A percentile compares a stretch with the other conserved stretches of the same genome.
Conservation (phyloP, 2,888 invertebrate species). For the Ecliptopera silaceata region DNA sequence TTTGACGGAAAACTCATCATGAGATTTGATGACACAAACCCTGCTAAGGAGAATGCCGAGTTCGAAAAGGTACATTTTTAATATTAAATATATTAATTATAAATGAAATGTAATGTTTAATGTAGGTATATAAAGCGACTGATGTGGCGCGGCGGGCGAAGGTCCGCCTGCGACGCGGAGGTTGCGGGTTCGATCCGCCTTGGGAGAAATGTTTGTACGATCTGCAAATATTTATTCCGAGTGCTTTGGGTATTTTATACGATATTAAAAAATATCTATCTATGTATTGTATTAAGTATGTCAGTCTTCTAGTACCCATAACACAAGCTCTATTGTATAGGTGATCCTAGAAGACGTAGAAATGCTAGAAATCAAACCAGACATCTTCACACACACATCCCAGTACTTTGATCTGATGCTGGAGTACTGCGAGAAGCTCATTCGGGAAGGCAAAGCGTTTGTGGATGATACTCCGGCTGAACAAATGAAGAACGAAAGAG, state of each 20-base stretch:
- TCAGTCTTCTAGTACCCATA: no score
- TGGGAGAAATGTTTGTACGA: no score
- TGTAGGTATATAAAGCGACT: no score
- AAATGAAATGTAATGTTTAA: no score
- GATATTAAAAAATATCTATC: no score
- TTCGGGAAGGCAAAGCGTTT: conserved; percentile 95
- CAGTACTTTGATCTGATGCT: conserved; percentile 98
- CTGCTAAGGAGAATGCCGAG: conserved; percentile 98
- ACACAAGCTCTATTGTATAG: conserved; percentile 42
- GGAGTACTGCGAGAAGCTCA: conserved; percentile 92
- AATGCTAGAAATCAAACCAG: conserved; percentile 95
- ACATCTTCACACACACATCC: conserved; percentile 96
- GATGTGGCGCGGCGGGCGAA: no score
- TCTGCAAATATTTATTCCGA: no score
- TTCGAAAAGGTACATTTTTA: conserved; percentile 92
- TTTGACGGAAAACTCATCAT: conserved; percentile 98
- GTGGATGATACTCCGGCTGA: conserved; percentile 98
- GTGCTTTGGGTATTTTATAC: no score
- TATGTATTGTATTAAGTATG: no score
- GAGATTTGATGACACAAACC: conserved; percentile 99
- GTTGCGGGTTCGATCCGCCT: no score
- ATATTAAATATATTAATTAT: no score
- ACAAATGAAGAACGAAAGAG: conserved; percentile 96
- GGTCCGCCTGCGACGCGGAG: no score
- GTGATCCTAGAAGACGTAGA: conserved; percentile 95